Base-by-base conservation (phyloP, 2,888 invertebrate genomes). In the Galerucella calmariensis region DNA sequence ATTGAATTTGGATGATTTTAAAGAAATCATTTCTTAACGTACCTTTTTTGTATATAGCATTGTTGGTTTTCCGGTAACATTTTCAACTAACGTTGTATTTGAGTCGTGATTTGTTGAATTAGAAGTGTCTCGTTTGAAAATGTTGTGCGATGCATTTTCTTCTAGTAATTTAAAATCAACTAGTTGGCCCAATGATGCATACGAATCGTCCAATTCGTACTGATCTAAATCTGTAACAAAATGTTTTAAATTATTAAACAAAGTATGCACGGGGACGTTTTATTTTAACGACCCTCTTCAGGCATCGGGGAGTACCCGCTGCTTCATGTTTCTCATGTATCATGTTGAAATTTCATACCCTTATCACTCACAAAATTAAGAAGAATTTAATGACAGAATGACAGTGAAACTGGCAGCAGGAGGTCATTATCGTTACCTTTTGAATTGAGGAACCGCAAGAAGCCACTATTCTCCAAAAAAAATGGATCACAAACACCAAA, bases 201-300 rank as follows among this genome's bases (percentile, higher is more conserved):
- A 67, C 61, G 44, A 41, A 14, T 75, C 70, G 27, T 78, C 79
- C 44, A 75, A 72, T 53, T 80, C 69, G 73, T 81, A 81, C 16
- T 74, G 76, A 69, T 78, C 53, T 67, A 76, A 74, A 76, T 78
- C 82, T 82, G 80, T 59, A 80, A 81, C 56, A 74, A 76, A 73
- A 67, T 8, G 27, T 14, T 6, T 12, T 14, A 2, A 48, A 4
- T 48, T 14, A 48, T 14, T 4, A 12, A 12, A 48, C 48, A 48
- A 48, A 35, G 35, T 35, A 35, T 41, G 9, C 35, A 41, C 8
- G 35, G 9, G 35, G 9, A 35, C 35, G 35, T 35, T 35, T 35
- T 35, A 35, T 35, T 35, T 35, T 35, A 35, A 35, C 35, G 35
- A 0, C 35, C 35, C 5, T 35, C 35, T 35, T 35, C 35, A 35